A percentile compares a stretch with the other conserved stretches of the same genome.
phyloP scores from a whole-genome alignment of 2,797 vertebrate genomes.

The Saguinus oedipus region DNA sequence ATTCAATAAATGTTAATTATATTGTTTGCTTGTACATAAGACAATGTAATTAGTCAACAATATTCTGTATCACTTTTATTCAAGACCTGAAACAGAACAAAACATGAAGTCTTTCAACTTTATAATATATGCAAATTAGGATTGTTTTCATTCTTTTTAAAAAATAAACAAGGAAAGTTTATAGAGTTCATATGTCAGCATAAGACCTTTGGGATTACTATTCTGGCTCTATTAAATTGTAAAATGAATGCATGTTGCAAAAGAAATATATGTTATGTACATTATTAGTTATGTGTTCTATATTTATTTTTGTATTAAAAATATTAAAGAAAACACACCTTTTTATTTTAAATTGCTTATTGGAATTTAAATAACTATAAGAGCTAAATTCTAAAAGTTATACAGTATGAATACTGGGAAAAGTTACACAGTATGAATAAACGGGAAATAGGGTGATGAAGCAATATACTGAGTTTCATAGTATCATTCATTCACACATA shows the following conservation, averaged over 20 bases:
- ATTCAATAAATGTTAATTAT: not conserved
- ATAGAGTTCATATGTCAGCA: not conserved
- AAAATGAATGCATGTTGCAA: not conserved
- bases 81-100: not conserved
- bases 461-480: not conserved
- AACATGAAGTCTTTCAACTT: not conserved
- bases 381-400: not conserved
- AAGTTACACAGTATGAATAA: not conserved
- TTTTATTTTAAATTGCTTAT: not conserved
- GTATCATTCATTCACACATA: not conserved
- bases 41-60: not conserved
- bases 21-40: not conserved
- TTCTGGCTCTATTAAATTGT: not conserved
- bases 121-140: not conserved
- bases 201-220: not conserved
- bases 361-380: not conserved
- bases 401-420: not conserved
- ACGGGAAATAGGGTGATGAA: not conserved
- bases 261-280: not conserved
- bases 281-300: not conserved
- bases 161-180: not conserved
- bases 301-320: not conserved
- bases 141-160: not conserved
- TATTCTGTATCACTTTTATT: not conserved
- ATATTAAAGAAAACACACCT: not conserved